Evolutionary conservation across 2,797 vertebrate species (phyloP).

Genomic region (Limosa lapponica): DNA sequence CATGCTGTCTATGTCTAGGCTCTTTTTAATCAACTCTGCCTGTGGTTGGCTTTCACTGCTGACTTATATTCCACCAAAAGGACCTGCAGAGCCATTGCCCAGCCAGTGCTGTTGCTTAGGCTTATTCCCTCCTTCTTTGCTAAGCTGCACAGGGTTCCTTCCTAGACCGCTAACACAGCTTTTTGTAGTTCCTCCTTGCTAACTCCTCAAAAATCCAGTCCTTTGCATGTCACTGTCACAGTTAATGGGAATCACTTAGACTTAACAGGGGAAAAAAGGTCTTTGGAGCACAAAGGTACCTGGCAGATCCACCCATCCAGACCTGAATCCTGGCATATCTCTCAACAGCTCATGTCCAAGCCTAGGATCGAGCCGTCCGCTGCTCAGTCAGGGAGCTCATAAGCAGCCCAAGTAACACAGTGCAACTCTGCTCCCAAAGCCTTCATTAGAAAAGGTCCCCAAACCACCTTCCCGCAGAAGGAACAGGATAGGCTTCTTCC

Average conservation of each 20-base stretch:
- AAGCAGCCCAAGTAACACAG: neutral
- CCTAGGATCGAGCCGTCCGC: neutral
- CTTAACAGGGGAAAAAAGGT: neutral
- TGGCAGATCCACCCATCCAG: neutral
- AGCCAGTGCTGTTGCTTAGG: neutral
- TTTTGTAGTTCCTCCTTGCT: neutral
- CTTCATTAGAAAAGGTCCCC: neutral
- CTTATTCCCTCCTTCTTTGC: neutral
- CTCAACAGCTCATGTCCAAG: neutral
- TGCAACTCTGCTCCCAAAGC: neutral
- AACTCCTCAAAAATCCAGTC: neutral
- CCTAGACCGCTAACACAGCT: neutral
- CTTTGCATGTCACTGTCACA: fast-evolving
- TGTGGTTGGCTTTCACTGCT: neutral
- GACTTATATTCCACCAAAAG: neutral
- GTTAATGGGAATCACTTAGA: neutral
- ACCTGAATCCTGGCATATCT: neutral
- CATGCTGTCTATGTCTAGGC: neutral
- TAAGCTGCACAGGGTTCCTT: neutral
- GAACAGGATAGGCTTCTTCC: neutral
- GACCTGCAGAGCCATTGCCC: neutral
- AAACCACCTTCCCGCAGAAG: neutral
- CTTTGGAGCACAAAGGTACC: neutral
- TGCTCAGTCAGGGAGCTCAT: neutral
- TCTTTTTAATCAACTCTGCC: neutral